Percentiles rank a stretch among this genome's conserved stretches.
These are phyloP conservation scores for Sialis lutaria DNA, from an alignment of 2,888 invertebrate genomes.

Conservation along the genomic window DNA sequence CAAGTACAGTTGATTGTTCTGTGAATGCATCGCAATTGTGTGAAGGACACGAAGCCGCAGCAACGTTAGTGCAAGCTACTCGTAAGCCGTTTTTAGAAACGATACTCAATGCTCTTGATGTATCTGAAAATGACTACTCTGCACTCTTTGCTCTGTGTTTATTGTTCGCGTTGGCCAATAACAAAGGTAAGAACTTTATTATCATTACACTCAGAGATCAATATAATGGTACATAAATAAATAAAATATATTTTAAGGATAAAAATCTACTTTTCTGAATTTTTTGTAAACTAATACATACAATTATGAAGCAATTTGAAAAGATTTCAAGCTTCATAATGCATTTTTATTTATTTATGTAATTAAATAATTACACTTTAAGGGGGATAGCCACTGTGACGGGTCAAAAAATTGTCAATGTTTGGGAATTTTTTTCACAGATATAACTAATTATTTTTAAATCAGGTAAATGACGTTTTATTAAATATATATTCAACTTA, in stretches of 20 bases:
- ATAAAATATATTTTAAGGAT: neutral
- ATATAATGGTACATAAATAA: neutral
- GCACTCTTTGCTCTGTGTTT: conserved; percentile 82
- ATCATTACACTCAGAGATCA: neutral
- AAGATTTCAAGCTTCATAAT: too few species aligned
- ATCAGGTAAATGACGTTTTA: too few species aligned
- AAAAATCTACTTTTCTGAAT: neutral
- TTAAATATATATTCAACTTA: too few species aligned
- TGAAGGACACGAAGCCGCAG: conserved; percentile 10
- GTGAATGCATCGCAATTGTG: neutral
- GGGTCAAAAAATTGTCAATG: too few species aligned
- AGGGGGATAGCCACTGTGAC: too few species aligned
- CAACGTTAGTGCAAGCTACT: conserved; percentile 26
- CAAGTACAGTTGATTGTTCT: conserved; percentile 15
- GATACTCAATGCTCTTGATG: conserved; percentile 71
- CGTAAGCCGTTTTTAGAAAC: conserved; percentile 77
- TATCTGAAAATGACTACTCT: conserved; percentile 85
- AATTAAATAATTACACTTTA: too few species aligned
- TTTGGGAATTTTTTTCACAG: too few species aligned
- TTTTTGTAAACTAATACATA: neutral
- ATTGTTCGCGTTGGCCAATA: conserved; percentile 83
- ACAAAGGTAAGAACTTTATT: conserved; percentile 53
- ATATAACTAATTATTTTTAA: too few species aligned
- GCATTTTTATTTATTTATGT: too few species aligned
- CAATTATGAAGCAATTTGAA: too few species aligned